A percentile compares a stretch with the other conserved stretches of the same genome.
Conservation (phyloP, 2,113 vertebrate genomes). For the Megaptera novaeangliae region DNA sequence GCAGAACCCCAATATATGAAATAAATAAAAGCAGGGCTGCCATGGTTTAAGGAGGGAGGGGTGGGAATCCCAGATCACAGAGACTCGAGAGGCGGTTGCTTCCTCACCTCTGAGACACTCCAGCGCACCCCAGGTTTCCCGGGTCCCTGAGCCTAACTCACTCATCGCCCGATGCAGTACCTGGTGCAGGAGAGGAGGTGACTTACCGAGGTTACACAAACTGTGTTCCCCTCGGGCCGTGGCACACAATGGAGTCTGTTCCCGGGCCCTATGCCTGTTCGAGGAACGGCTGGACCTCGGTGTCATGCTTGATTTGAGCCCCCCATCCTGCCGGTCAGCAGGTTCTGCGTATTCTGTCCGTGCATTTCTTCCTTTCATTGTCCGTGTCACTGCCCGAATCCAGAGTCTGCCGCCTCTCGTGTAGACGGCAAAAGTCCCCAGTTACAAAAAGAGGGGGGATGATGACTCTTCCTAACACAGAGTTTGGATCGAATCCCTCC, state of each 20-base stretch:
- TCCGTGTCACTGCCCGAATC: neutral
- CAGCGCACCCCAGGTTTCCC: neutral
- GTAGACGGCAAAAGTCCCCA: neutral
- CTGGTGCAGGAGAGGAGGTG: neutral
- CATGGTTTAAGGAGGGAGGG: neutral
- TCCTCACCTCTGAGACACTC: neutral
- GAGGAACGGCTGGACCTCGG: neutral
- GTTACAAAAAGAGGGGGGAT: neutral
- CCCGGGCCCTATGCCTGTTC: neutral
- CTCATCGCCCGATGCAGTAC: neutral
- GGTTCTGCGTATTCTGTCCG: neutral
- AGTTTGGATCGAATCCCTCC: neutral
- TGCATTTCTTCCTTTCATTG: neutral
- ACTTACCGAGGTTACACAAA: neutral
- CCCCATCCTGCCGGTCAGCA: neutral
- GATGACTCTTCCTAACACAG: neutral
- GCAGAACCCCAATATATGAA: neutral
- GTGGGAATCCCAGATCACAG: neutral
- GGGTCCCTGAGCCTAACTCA: neutral
- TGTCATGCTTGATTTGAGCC: neutral
- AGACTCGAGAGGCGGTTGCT: accelerated
- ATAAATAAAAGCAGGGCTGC: neutral
- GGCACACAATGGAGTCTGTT: neutral
- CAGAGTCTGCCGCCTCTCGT: neutral
- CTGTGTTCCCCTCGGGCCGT: neutral